Evolutionary conservation across 2,113 vertebrate genomes (phyloP).

Genomic region (Sitta europaea): DNA sequence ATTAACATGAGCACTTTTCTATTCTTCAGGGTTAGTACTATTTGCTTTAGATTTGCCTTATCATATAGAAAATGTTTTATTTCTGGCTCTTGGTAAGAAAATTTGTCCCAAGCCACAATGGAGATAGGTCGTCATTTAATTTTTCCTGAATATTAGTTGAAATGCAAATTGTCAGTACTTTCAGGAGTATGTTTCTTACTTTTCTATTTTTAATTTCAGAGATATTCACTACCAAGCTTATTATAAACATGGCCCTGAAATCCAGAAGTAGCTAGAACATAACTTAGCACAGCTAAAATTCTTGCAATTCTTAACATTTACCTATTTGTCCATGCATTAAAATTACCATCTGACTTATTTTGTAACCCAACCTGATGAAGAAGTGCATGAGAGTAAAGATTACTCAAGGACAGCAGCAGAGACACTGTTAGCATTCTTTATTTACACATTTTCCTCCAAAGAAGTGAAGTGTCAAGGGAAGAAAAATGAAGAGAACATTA

Average conservation of each 20-base stretch:
- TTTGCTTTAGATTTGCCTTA: not conserved
- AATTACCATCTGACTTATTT: not conserved
- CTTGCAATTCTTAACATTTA: not conserved
- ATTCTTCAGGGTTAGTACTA: not conserved
- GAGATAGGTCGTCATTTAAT: not conserved
- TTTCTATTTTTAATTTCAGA: not conserved
- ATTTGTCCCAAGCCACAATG: not conserved
- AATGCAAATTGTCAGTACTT: conserved; percentile 8
- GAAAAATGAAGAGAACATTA: not conserved
- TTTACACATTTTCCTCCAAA: not conserved
- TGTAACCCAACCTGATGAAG: not conserved
- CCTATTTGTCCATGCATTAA: not conserved
- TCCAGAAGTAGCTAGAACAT: not conserved
- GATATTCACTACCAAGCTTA: not conserved
- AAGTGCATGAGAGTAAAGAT: not conserved
- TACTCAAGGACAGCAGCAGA: not conserved
- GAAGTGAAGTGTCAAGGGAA: not conserved
- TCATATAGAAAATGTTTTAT: not conserved
- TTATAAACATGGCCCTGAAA: not conserved
- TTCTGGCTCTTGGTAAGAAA: not conserved
- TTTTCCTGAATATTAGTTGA: not conserved
- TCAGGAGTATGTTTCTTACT: not conserved
- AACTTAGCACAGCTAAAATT: not conserved
- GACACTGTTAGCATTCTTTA: not conserved
- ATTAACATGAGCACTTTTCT: not conserved